phyloP scores from a whole-genome alignment of 2,113 vertebrate species.

The Maccullochella peelii region DNA sequence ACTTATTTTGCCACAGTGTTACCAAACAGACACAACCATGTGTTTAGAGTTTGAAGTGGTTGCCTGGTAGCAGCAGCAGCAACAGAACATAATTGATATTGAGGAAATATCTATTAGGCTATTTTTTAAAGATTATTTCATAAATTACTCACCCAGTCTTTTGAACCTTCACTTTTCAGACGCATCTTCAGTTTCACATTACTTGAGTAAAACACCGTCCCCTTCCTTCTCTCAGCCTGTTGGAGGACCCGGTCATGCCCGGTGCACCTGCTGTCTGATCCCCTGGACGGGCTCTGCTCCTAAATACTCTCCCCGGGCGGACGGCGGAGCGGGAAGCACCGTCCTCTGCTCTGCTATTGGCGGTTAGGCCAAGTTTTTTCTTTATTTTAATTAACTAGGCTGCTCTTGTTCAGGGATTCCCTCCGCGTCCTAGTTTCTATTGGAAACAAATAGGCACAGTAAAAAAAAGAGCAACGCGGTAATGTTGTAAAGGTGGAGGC shows the following conservation, averaged over 20 bases:
- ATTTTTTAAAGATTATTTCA: neutral
- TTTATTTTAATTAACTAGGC: neutral
- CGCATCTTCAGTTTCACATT: slow-evolving; percentile 38
- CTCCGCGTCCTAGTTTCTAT: slow-evolving; percentile 67
- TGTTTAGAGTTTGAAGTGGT: slow-evolving; percentile 61
- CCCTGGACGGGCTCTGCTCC: slow-evolving; percentile 11
- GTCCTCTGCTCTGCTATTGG: slow-evolving; percentile 74
- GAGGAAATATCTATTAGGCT: neutral
- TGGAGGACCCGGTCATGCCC: slow-evolving; percentile 15
- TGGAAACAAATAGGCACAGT: slow-evolving; percentile 60
- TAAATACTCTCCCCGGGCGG: slow-evolving; percentile 84
- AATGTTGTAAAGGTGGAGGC: slow-evolving; percentile 27
- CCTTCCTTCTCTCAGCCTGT: neutral
- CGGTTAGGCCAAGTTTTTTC: neutral
- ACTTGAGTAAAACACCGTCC: neutral
- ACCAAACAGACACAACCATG: neutral
- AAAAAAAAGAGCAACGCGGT: slow-evolving; percentile 36
- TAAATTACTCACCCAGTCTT: slow-evolving; percentile 71
- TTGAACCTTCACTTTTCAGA: slow-evolving; percentile 40
- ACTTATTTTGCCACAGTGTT: neutral
- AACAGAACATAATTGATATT: slow-evolving; percentile 14
- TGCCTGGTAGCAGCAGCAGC: slow-evolving; percentile 55
- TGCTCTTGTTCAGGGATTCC: slow-evolving; percentile 38
- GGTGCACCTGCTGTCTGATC: slow-evolving; percentile 62
- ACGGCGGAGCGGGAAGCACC: slow-evolving; percentile 84